These are phyloP conservation scores for Latrodectus elegans DNA, from an alignment of 2,888 invertebrate species.

Conservation along the genomic window DNA sequence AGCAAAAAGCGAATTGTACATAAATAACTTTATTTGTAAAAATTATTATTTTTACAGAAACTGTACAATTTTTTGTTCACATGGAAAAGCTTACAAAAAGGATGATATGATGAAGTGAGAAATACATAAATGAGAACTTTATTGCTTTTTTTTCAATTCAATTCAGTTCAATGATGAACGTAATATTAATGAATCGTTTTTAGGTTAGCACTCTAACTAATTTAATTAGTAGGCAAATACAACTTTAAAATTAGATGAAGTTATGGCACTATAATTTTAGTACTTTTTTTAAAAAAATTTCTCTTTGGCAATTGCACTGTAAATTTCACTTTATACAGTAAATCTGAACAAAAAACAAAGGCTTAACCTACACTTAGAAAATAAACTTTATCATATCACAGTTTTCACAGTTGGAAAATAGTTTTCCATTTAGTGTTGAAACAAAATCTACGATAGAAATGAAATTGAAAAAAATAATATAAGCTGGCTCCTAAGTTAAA, in stretches of 20 bases:
- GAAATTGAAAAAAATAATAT: neutral
- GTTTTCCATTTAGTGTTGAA: neutral
- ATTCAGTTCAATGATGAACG: neutral
- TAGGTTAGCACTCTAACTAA: too few species aligned
- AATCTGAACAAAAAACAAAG: constrained; percentile 13
- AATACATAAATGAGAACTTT: constrained; percentile 18
- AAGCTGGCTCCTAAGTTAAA: neutral
- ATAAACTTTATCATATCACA: constrained; percentile 35
- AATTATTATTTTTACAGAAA: constrained; percentile 64
- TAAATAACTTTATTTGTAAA: constrained; percentile 65
- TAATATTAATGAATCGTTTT: neutral
- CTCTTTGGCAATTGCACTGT: constrained; percentile 11
- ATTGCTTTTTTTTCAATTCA: constrained; percentile 33
- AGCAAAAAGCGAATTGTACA: neutral
- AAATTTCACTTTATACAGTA: constrained; percentile 7
- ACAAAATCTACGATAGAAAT: neutral
- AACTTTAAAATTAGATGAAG: constrained; percentile 11
- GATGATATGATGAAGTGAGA: constrained; percentile 50
- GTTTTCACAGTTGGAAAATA: constrained; percentile 14
- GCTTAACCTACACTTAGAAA: neutral
- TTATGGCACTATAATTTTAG: constrained; percentile 1
- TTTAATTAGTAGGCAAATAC: neutral
- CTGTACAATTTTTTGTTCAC: constrained; percentile 60
- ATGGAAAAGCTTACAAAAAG: constrained; percentile 56
- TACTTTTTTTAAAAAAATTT: constrained; percentile 1